phyloP scores from a whole-genome alignment of 2,797 vertebrate species.

The Gastrophryne carolinensis region DNA sequence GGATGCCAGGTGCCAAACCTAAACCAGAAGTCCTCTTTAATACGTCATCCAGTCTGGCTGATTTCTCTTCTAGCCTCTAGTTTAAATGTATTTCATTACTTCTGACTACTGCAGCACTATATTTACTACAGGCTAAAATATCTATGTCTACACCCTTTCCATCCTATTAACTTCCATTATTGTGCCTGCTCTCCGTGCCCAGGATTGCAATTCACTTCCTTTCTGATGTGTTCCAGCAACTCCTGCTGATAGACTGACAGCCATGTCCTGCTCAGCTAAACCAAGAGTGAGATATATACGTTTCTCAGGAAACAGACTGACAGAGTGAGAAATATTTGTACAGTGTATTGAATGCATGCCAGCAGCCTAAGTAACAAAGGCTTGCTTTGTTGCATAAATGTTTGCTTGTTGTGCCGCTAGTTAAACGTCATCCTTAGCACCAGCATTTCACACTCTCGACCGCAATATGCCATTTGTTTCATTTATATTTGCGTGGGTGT shows the following conservation, averaged over 20 bases:
- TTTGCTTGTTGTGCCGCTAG: constrained; percentile 11
- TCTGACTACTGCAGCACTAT: too few relatives aligned
- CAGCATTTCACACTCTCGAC: too few relatives aligned
- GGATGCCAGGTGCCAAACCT: too few relatives aligned
- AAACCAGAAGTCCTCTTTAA: too few relatives aligned
- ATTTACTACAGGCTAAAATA: not conserved
- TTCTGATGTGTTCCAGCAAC: not conserved
- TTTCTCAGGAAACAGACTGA: constrained; percentile 29
- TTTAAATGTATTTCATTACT: too few relatives aligned
- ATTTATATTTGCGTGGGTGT: too few relatives aligned
- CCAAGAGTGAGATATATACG: constrained; percentile 12
- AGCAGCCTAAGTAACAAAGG: constrained; percentile 6
- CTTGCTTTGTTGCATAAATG: constrained; percentile 29
- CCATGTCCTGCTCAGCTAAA: constrained; percentile 20
- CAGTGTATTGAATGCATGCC: constrained; percentile 15
- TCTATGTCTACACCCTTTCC: not conserved
- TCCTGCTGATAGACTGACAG: constrained; percentile 3
- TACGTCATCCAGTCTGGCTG: too few relatives aligned
- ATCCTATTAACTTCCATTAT: not conserved
- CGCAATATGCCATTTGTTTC: too few relatives aligned
- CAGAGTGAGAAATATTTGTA: constrained; percentile 27
- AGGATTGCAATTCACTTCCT: not conserved
- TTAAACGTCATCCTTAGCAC: constrained; percentile 7
- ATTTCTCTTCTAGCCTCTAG: too few relatives aligned
- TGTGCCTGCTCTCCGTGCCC: not conserved